Conservation (phyloP, 1,140 invertebrate species). For the Lethrus apterus region DNA sequence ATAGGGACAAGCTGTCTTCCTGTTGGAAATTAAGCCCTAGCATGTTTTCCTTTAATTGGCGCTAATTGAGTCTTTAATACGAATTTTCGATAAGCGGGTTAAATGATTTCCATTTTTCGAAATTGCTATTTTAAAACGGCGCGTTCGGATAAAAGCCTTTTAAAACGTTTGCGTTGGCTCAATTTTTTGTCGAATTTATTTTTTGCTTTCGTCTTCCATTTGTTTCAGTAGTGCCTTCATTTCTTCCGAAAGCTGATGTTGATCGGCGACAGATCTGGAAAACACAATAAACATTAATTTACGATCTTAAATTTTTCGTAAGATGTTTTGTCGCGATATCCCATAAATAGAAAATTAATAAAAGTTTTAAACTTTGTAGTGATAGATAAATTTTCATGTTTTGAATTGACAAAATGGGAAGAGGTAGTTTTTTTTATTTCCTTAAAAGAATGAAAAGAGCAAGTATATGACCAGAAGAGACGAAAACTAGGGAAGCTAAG, state of each 20-base stretch:
- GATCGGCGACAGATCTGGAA: slow-evolving; percentile 33
- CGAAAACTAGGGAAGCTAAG: too few relatives aligned
- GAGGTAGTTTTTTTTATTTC: too few relatives aligned
- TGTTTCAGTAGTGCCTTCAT: slow-evolving; percentile 38
- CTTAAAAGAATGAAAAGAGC: too few relatives aligned
- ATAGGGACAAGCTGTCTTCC: background rate
- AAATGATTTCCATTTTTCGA: too few relatives aligned
- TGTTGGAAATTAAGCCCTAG: slow-evolving; percentile 6
- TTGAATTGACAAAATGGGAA: too few relatives aligned
- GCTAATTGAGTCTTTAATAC: background rate
- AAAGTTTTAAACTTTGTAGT: too few relatives aligned
- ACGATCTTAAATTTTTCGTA: slow-evolving; percentile 31
- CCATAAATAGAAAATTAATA: too few relatives aligned
- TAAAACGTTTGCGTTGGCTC: slow-evolving; percentile 11
- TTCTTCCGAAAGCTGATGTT: slow-evolving; percentile 38
- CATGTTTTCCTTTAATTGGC: background rate
- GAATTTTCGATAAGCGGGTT: background rate
- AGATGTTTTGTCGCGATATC: too few relatives aligned
- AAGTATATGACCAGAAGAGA: too few relatives aligned
- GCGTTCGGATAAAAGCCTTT: slow-evolving; percentile 13
- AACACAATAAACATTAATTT: slow-evolving; percentile 1
- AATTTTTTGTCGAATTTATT: slow-evolving; percentile 26
- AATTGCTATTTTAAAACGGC: too few relatives aligned
- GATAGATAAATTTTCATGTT: too few relatives aligned
- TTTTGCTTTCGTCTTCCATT: slow-evolving; percentile 36